Evolutionary conservation across 2,797 vertebrate species (phyloP), one percentile per base, ranked within the genome.

Genomic region (Takifugu rubripes): DNA sequence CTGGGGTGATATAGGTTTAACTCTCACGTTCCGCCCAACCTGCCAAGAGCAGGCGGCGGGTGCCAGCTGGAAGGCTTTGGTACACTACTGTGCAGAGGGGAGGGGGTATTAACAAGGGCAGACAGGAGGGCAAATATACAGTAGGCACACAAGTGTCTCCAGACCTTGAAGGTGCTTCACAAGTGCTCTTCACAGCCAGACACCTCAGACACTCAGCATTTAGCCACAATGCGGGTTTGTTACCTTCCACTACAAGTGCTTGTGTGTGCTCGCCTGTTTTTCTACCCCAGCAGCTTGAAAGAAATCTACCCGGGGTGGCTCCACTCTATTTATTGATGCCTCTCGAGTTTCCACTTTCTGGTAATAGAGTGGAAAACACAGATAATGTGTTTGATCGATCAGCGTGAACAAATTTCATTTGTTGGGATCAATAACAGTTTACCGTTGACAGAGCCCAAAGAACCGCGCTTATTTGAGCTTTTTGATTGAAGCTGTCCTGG

Each of bases 341-440:
- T 83, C 75, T 84, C 90, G 92, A 93, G 92, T 93, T 93, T 93
- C 91, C 93, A 92, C 92, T 94, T 92, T 93, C 92, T 87, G 90
- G 92, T 96, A 97, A 98, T 95, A 94, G 95, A 97, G 92, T 95
- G 92, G 91, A 94, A 88, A 92, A 90, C 83, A 93, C 92, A 92
- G 94, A 97, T 97, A 96, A 98, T 98, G 94, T 91, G 90, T 96
- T 95, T 95, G 95, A 98, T 99, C 93, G 95, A 99, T 97, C 95
- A 96, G 94, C 92, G 90, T 88, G 94, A 97, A 96, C 94, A 96
- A 94, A 98, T 96, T 96, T 97, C 91, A 98, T 99, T 97, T 96
- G 93, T 77, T 84, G 90, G 90, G 93, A 97, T 98, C 96, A 96
- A 98, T 98, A 98, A 94, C 92, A 93, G 94, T 98, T 98, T 97